Conservation (phyloP, 2,797 vertebrate species). For the Delichon dasypus region DNA sequence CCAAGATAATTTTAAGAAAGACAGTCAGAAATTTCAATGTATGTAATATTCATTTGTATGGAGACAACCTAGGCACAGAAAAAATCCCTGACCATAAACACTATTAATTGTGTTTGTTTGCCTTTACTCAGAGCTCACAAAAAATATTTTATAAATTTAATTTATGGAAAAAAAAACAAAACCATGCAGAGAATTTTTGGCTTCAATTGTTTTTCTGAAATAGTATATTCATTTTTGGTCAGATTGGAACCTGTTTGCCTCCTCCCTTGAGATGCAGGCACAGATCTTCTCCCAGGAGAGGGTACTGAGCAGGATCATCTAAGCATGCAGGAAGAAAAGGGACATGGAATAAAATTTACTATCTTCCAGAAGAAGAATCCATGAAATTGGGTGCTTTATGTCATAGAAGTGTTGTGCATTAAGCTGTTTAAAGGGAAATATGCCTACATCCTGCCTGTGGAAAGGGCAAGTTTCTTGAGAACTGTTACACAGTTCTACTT, state of each 20-base stretch:
- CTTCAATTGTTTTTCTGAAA: neutral
- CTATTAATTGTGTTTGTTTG: neutral
- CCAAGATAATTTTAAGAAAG: neutral
- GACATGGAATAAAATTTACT: neutral
- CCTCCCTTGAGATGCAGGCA: neutral
- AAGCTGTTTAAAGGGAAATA: neutral
- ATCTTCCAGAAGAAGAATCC: neutral
- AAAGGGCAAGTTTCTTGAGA: neutral
- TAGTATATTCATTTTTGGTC: neutral
- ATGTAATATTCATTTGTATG: neutral
- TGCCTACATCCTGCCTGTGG: neutral
- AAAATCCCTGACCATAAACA: neutral
- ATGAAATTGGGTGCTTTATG: neutral
- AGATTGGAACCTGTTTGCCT: neutral
- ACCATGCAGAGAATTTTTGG: accelerated
- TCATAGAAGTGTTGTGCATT: neutral
- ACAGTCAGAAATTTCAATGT: neutral
- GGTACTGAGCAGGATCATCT: neutral
- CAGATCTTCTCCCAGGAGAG: neutral
- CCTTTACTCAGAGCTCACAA: neutral
- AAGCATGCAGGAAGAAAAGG: neutral
- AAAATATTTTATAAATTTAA: neutral
- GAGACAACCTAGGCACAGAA: neutral
- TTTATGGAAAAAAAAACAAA: neutral
- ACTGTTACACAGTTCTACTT: neutral